Conservation (phyloP, 2,888 invertebrate genomes). For the Yponomeuta cagnagella region DNA sequence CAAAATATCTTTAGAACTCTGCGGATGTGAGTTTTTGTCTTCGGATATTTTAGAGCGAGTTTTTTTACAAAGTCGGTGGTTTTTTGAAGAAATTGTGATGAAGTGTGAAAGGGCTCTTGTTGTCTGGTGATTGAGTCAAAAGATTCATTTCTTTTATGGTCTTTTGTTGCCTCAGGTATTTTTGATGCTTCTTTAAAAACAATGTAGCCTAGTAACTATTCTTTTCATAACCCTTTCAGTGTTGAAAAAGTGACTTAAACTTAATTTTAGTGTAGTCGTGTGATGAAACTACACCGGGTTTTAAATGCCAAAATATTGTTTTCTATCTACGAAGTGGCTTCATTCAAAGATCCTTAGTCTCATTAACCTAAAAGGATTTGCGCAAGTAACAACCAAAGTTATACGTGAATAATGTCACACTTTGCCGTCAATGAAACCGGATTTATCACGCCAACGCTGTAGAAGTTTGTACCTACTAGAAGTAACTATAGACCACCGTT, state of each 20-base stretch:
- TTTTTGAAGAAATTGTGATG: slow-evolving; percentile 49
- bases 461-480: neutral
- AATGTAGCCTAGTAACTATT: neutral
- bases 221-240: neutral
- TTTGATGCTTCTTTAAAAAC: neutral
- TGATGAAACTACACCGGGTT: too few species aligned
- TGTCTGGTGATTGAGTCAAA: slow-evolving; percentile 58
- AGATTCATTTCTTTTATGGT: slow-evolving; percentile 37
- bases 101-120: slow-evolving; percentile 63
- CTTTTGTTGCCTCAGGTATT: neutral
- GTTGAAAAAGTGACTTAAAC: too few species aligned
- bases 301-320: neutral
- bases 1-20: slow-evolving; percentile 56
- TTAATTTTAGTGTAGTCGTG: too few species aligned
- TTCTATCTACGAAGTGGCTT: neutral
- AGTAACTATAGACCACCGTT: too few species aligned
- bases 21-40: slow-evolving; percentile 55
- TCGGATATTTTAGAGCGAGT: slow-evolving; percentile 33
- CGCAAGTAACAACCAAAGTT: neutral
- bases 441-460: slow-evolving; percentile 14
- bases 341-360: slow-evolving; percentile 27
- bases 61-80: slow-evolving; percentile 38
- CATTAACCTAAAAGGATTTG: neutral
- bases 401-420: slow-evolving; percentile 10
- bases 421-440: slow-evolving; percentile 37